These are phyloP conservation scores for Argyrosomus regius DNA, from an alignment of 2,797 vertebrate genomes.

Conservation along the genomic window DNA sequence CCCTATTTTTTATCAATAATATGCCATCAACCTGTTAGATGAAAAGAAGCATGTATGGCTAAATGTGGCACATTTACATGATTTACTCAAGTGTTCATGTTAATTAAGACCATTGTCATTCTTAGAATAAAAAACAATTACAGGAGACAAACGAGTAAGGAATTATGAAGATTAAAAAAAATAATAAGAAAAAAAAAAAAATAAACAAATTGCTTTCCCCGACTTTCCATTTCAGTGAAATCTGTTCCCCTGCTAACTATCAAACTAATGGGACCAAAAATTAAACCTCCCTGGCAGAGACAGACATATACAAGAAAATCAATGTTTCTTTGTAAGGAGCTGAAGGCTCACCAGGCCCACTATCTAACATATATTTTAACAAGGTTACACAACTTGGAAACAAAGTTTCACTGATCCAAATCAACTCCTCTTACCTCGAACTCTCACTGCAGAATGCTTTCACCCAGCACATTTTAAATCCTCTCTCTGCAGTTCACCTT, in stretches of 20 bases:
- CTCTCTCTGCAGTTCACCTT: not conserved
- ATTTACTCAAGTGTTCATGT: too few relatives aligned
- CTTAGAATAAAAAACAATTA: too few relatives aligned
- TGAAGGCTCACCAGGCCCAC: not conserved
- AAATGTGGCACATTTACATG: too few relatives aligned
- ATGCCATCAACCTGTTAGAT: too few relatives aligned
- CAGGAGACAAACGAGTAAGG: too few relatives aligned
- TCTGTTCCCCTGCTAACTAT: not conserved
- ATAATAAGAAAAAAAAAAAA: too few relatives aligned
- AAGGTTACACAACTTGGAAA: slow-evolving; percentile 13
- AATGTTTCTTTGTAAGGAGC: slow-evolving; percentile 1
- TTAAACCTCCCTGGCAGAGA: not conserved
- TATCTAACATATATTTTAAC: slow-evolving; percentile 5
- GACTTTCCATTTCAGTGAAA: too few relatives aligned
- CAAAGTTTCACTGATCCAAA: not conserved
- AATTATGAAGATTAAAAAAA: too few relatives aligned
- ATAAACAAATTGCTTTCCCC: too few relatives aligned
- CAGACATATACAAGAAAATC: not conserved
- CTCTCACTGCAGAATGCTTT: slow-evolving; percentile 3
- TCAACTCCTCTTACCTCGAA: not conserved
- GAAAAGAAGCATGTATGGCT: too few relatives aligned
- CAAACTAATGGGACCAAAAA: not conserved
- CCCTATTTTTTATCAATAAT: too few relatives aligned
- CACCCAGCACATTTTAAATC: not conserved
- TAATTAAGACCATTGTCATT: too few relatives aligned